phyloP scores from a whole-genome alignment of 2,113 vertebrate genomes.

The Vireo altiloquus region DNA sequence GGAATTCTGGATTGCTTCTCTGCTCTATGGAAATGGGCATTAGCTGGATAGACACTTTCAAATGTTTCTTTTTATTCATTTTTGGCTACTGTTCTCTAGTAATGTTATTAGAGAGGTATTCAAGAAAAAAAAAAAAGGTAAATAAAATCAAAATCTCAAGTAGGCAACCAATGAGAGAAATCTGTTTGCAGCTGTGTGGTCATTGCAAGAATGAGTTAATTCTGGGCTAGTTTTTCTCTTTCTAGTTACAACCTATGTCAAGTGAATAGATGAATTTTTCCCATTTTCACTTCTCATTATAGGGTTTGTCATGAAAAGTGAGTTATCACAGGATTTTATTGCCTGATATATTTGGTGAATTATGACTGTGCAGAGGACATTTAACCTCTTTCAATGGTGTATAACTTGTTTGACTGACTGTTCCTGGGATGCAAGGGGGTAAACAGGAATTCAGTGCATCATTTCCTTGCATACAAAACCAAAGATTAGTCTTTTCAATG shows the following conservation, averaged over 20 bases:
- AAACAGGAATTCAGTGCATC: background rate
- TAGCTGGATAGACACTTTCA: background rate
- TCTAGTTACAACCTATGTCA: slow-evolving; percentile 62
- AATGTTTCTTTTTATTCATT: background rate
- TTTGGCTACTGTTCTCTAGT: background rate
- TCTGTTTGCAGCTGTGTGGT: background rate
- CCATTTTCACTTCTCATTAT: slow-evolving; percentile 77
- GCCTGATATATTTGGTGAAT: slow-evolving; percentile 69
- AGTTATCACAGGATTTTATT: slow-evolving; percentile 71
- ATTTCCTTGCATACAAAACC: slow-evolving; percentile 26
- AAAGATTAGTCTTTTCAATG: background rate
- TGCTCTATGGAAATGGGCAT: background rate
- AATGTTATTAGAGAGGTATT: background rate
- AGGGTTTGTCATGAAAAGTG: slow-evolving; percentile 74
- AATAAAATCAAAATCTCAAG: background rate
- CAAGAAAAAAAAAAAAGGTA: background rate
- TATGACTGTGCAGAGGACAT: slow-evolving; percentile 63
- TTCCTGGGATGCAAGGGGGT: background rate
- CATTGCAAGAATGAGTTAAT: slow-evolving; percentile 40
- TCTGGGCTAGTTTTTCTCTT: slow-evolving; percentile 1
- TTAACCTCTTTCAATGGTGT: slow-evolving; percentile 65
- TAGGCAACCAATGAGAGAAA: background rate
- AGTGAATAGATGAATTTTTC: slow-evolving; percentile 70
- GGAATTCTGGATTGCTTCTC: background rate
- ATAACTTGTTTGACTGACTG: slow-evolving; percentile 54